These are phyloP conservation scores for Hyles lineata DNA, from an alignment of 2,888 invertebrate genomes.

Conservation along the genomic window DNA sequence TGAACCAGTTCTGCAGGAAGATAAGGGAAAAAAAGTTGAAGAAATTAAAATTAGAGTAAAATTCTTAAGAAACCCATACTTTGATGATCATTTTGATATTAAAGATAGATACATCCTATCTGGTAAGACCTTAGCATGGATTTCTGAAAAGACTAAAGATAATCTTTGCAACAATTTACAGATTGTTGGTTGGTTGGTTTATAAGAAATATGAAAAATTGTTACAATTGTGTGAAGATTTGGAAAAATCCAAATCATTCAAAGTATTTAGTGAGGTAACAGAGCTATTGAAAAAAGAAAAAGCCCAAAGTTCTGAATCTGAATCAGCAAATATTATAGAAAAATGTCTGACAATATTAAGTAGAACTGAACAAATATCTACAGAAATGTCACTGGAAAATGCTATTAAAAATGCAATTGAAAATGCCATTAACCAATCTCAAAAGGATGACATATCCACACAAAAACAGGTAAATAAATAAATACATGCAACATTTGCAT, in stretches of 20 bases:
- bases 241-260: conserved; percentile 53
- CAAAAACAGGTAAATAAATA: conserved; percentile 79
- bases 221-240: conserved; percentile 54
- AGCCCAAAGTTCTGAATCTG: conserved; percentile 44
- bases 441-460: conserved; percentile 83
- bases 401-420: conserved; percentile 80
- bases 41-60: conserved; percentile 90
- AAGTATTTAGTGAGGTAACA: conserved; percentile 64
- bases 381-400: conserved; percentile 68
- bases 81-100: conserved; percentile 96
- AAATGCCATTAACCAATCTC: conserved; percentile 82
- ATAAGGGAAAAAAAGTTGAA: conserved; percentile 77
- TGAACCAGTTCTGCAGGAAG: conserved; percentile 46
- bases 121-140: conserved; percentile 92
- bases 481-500: no score
- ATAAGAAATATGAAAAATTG: conserved; percentile 87
- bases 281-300: conserved; percentile 59
- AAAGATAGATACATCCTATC: conserved; percentile 88
- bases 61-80: conserved; percentile 92
- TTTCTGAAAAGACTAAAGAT: conserved; percentile 80
- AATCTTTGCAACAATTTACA: conserved; percentile 83
- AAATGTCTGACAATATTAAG: conserved; percentile 56
- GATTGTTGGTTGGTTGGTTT: conserved; percentile 87
- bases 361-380: conserved; percentile 42
- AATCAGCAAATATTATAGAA: conserved; percentile 52